Evolutionary conservation across 2,888 invertebrate species (phyloP), one percentile per base, ranked within the genome.

Genomic region (Ophion ventricosus): DNA sequence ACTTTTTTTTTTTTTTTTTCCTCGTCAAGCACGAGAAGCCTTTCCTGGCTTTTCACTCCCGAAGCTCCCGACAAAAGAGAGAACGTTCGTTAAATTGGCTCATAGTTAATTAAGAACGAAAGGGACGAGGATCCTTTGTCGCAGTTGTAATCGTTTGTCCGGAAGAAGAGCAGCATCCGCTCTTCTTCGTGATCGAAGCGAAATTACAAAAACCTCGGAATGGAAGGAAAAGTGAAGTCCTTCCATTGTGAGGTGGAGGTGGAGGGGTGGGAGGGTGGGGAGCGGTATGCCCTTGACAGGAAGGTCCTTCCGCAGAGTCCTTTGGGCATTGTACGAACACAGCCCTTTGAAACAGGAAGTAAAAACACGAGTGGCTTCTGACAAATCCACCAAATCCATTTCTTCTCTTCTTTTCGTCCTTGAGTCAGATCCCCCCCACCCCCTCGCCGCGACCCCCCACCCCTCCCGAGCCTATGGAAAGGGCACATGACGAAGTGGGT

Each of bases 251-350:
- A n/a, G n/a, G n/a, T n/a, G n/a, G n/a, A n/a, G n/a, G n/a, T n/a
- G n/a, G n/a, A n/a, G n/a, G n/a, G n/a, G n/a, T n/a, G n/a, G n/a
- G n/a, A n/a, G n/a, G n/a, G n/a, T n/a, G n/a, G n/a, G 64, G n/a
- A 43, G 66, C 88, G 88, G 88, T 89, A 86, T 91, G 91, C 87
- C 84, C 85, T 85, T 91, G 91, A 91, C 91, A 91, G 87, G 88
- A 89, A 89, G 89, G 88, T 82, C 88, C 87, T 87, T 70, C 67
- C 56, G 49, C 17, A 26, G 23, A 74, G 29, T 20, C 49, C 49
- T 29, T 63, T 8, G 11, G 61, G 25, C 40, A 73, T 59, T 43
- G 61, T 14, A 73, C 25, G 23, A 63, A 63, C 10, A 26, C 2
- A 70, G 69, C 29, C 56, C 35, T 76, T 69, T 70, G 64, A 76